A percentile compares a stretch with the other conserved stretches of the same genome.
These are phyloP conservation scores for Himalopsyche phryganea DNA, from an alignment of 1,140 invertebrate genomes.

Conservation along the genomic window DNA sequence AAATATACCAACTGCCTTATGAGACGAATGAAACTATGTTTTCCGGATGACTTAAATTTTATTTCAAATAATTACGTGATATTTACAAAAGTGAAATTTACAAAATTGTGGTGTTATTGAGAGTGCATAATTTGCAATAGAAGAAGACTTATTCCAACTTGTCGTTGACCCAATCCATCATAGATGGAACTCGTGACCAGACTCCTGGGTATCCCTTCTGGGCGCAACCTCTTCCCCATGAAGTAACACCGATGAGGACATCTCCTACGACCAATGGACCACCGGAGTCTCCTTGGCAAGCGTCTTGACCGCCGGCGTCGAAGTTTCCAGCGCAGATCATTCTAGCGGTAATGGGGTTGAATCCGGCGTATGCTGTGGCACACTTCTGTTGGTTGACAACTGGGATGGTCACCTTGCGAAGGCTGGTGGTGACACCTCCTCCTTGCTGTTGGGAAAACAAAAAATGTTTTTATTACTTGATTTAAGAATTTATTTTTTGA, in stretches of 20 bases:
- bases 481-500: too few relatives aligned
- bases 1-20: too few relatives aligned
- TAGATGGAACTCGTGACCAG: conserved; percentile 45
- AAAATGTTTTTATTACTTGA: too few relatives aligned
- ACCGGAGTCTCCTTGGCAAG: conserved; percentile 58
- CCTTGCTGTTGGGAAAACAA: conserved; percentile 6
- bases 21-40: too few relatives aligned
- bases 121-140: not conserved
- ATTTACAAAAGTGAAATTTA: too few relatives aligned
- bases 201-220: conserved; percentile 51
- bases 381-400: conserved; percentile 41
- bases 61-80: too few relatives aligned
- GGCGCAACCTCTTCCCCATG: conserved; percentile 52
- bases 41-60: too few relatives aligned
- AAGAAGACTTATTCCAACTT: not conserved
- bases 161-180: conserved; percentile 17
- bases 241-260: conserved; percentile 54
- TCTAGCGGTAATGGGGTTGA: conserved; percentile 51
- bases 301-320: conserved; percentile 38
- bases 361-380: conserved; percentile 33
- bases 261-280: conserved; percentile 55
- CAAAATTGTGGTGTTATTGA: too few relatives aligned
- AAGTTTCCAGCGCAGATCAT: conserved; percentile 66
- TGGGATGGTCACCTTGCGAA: conserved; percentile 44
- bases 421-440: conserved; percentile 33